Evolutionary conservation across 2,797 vertebrate species (phyloP), one percentile per base, ranked within the genome.

Genomic region (Muscicapa comitata): DNA sequence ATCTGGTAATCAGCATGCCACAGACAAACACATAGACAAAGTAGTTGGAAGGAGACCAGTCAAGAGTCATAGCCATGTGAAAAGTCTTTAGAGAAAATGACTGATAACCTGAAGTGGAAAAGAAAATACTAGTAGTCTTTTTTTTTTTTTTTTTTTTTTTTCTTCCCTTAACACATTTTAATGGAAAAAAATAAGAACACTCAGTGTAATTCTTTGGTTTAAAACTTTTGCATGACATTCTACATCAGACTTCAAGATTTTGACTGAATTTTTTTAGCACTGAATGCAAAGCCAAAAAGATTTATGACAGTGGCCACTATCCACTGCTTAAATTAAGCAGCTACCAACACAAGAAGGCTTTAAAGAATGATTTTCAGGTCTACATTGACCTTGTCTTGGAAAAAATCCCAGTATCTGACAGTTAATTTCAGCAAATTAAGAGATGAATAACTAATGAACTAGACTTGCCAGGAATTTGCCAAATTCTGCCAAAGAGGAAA

Each of bases 381-480:
- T 84, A 57, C 38, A 24, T 50, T 84, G 70, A 88, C 77, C 66
- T 88, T 72, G 58, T 48, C 31, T 48, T 84, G 74, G 92, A 79
- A 90, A 81, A 10, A 81, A 81, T 70, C 73, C 51, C 62, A 92
- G 54, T 28, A 93, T 72, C 35, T 86, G 77, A 84, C 73, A 78
- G 58, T 54, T 78, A 75, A 88, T 72, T 72, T 86, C 77, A 92
- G 57, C 50, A 94, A 94, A 88, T 94, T 88, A 81, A 81, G 42
- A 72, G 54, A 68, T 29, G 17, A 95, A 90, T 86, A 90, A 75
- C n/a, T 72, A 88, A 86, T 21, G 54, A 42, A 58, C 8, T 57
- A 84, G 35, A 84, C 10, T 68, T 75, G 62, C 40, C 73, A 93
- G 71, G 84, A 84, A 75, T 28, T 54, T 83, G 81, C 45, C 38